Conservation (phyloP, 2,797 vertebrate species). For the Ciconia nigra region DNA sequence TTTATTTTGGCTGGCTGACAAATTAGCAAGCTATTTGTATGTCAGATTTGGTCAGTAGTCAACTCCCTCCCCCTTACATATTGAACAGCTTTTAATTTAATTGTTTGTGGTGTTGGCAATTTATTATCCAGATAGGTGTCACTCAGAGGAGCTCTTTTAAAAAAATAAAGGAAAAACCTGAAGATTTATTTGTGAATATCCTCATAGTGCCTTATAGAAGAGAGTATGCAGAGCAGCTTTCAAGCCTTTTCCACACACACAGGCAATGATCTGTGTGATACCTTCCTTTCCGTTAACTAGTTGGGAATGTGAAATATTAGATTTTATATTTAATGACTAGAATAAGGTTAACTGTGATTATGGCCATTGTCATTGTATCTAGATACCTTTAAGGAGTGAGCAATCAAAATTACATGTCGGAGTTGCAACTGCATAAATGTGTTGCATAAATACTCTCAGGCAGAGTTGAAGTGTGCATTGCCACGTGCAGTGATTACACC, state of each 20-base stretch:
- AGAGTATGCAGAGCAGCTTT: neutral
- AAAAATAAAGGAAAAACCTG: neutral
- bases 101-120: conserved; percentile 26
- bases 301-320: neutral
- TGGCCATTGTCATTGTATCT: neutral
- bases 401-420: neutral
- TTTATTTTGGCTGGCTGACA: conserved; percentile 52
- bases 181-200: neutral
- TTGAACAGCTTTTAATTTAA: conserved; percentile 44
- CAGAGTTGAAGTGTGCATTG: neutral
- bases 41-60: conserved; percentile 41
- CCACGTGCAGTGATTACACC: neutral
- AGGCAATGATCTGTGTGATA: neutral
- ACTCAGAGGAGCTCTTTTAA: neutral
- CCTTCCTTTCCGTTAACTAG: neutral
- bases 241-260: neutral
- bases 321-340: neutral
- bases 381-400: neutral
- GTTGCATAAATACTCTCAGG: neutral
- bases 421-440: neutral
- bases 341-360: neutral
- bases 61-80: conserved; percentile 4
- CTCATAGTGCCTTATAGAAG: neutral
- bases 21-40: conserved; percentile 47
- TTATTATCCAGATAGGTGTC: conserved; percentile 16